These are phyloP conservation scores for Dasypus novemcinctus DNA, from an alignment of 2,113 vertebrate species.

Conservation along the genomic window DNA sequence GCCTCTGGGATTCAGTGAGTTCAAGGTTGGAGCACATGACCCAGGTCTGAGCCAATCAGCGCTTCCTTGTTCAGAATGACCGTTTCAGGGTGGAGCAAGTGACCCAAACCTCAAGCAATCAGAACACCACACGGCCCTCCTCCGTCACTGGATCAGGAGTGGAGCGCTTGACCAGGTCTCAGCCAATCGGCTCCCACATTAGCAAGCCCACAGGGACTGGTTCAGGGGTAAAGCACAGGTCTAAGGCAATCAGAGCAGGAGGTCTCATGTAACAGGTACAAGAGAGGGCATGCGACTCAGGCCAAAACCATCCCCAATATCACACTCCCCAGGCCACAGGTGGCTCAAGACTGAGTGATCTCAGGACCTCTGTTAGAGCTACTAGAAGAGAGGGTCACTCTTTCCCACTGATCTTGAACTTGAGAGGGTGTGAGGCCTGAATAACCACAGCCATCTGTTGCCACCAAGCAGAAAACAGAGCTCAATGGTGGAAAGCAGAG, in stretches of 20 bases:
- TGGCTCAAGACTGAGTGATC: background rate
- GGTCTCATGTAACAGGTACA: background rate
- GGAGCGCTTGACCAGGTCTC: background rate
- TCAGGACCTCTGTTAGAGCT: background rate
- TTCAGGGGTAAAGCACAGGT: background rate
- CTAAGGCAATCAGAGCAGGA: background rate
- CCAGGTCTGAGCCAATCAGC: background rate
- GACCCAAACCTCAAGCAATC: background rate
- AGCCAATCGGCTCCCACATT: constrained; percentile 9
- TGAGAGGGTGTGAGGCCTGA: background rate
- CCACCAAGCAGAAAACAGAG: background rate
- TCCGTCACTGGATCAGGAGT: background rate
- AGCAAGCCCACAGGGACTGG: background rate
- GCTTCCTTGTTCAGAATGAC: background rate
- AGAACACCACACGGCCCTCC: background rate
- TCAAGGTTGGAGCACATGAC: background rate
- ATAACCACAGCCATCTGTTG: background rate
- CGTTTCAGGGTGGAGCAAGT: background rate
- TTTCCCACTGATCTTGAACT: background rate
- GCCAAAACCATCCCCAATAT: background rate
- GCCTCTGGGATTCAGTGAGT: background rate
- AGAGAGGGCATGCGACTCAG: background rate
- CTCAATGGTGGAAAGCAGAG: background rate
- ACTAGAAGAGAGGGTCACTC: background rate
- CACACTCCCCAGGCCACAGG: background rate